A percentile compares a stretch with the other conserved stretches of the same genome.
Evolutionary conservation across 1,140 invertebrate species (phyloP).

Genomic region (Pogonomyrmex barbatus): DNA sequence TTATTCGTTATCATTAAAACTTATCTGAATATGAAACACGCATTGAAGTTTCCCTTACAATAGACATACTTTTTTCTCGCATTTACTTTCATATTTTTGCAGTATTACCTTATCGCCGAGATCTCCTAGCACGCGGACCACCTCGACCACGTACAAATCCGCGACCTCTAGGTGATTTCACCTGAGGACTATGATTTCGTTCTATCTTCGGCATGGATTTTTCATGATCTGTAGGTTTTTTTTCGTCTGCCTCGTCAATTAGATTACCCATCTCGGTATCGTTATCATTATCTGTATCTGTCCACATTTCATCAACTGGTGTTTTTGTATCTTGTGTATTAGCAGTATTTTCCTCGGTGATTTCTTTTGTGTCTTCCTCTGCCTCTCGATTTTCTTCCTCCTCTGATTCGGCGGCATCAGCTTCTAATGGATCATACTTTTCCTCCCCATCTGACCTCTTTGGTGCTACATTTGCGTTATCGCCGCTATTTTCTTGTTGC

Average conservation of each 20-base stretch:
- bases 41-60: neutral
- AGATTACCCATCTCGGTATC: slow-evolving; percentile 80
- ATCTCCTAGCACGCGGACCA: slow-evolving; percentile 82
- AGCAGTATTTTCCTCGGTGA: slow-evolving; percentile 32
- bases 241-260: slow-evolving; percentile 80
- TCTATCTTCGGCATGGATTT: slow-evolving; percentile 67
- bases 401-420: slow-evolving; percentile 80
- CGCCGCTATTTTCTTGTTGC: slow-evolving; percentile 62
- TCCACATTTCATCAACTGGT: slow-evolving; percentile 78
- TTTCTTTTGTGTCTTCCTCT: slow-evolving; percentile 57
- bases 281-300: slow-evolving; percentile 81
- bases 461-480: slow-evolving; percentile 61
- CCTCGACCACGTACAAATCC: slow-evolving; percentile 76
- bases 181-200: slow-evolving; percentile 57
- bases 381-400: slow-evolving; percentile 71
- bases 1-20: slow-evolving; percentile 26
- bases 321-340: slow-evolving; percentile 68
- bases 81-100: slow-evolving; percentile 16
- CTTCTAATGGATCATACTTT: slow-evolving; percentile 83
- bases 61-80: neutral
- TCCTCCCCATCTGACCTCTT: slow-evolving; percentile 76
- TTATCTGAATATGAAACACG: slow-evolving; percentile 19
- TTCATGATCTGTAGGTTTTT: slow-evolving; percentile 70
- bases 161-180: slow-evolving; percentile 66
- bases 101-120: slow-evolving; percentile 79